A percentile compares a stretch with the other conserved stretches of the same genome.
Evolutionary conservation across 2,888 invertebrate genomes (phyloP).

Genomic region (Sarcophaga variegata): DNA sequence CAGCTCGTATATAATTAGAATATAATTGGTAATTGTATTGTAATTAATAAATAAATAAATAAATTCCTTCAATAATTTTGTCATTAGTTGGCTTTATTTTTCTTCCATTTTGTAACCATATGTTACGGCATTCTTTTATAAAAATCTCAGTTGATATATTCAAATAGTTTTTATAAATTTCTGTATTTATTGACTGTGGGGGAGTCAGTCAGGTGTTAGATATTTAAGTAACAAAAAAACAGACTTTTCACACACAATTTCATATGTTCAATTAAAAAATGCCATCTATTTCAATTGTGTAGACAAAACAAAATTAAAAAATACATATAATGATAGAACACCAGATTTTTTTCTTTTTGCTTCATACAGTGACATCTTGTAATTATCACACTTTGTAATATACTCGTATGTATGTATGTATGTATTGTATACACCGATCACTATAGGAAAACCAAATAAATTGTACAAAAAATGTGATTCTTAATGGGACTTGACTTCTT

Average conservation of each 20-base stretch:
- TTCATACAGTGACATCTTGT: not conserved
- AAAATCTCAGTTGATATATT: not conserved
- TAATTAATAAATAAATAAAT: too few species aligned
- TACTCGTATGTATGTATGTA: not conserved
- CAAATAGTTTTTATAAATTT: not conserved
- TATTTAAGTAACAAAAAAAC: not conserved
- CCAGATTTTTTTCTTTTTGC: not conserved
- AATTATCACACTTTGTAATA: not conserved
- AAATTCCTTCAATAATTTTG: too few species aligned
- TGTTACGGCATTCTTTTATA: not conserved
- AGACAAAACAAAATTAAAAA: constrained; percentile 12
- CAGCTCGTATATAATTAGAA: too few species aligned
- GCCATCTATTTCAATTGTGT: constrained; percentile 53
- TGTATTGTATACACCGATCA: too few species aligned
- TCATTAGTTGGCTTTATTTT: too few species aligned
- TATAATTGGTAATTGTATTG: too few species aligned
- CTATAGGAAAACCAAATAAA: too few species aligned
- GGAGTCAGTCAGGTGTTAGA: not conserved
- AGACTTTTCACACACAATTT: constrained; percentile 2
- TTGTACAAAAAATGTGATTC: too few species aligned
- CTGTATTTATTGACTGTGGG: not conserved
- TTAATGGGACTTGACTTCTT: too few species aligned
- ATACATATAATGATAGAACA: not conserved
- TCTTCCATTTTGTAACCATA: not conserved
- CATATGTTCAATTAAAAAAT: constrained; percentile 37